These are phyloP conservation scores for Aphodius sticticus DNA, from an alignment of 2,888 invertebrate species.

Conservation along the genomic window DNA sequence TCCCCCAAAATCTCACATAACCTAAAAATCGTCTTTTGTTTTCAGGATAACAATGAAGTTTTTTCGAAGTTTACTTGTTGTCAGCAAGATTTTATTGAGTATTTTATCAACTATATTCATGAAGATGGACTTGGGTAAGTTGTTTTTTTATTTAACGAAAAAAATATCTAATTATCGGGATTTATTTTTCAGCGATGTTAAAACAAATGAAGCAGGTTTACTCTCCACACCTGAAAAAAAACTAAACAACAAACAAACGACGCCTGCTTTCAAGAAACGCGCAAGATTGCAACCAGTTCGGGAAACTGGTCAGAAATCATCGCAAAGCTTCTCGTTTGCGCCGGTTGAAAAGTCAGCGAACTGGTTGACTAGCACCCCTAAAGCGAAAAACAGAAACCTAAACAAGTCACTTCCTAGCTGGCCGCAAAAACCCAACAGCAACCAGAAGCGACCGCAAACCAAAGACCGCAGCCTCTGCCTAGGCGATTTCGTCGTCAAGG, in stretches of 20 bases:
- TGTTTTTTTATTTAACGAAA: not conserved
- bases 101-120: constrained; percentile 57
- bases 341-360: not conserved
- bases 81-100: constrained; percentile 53
- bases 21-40: not conserved
- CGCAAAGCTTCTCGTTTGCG: no score
- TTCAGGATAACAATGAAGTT: constrained; percentile 23
- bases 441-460: not conserved
- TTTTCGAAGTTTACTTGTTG: constrained; percentile 43
- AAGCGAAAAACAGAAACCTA: not conserved
- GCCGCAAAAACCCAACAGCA: not conserved
- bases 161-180: constrained; percentile 7
- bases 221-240: constrained; percentile 18
- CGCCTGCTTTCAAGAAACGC: constrained; percentile 14
- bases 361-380: not conserved
- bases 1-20: not conserved
- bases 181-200: constrained; percentile 15
- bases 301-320: constrained; percentile 38
- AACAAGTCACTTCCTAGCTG: constrained; percentile 8
- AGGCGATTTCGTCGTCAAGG: constrained; percentile 14
- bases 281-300: constrained; percentile 19
- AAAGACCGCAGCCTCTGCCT: constrained; percentile 9
- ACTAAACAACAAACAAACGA: constrained; percentile 9
- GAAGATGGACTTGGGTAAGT: constrained; percentile 52
- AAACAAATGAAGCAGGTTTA: constrained; percentile 4